These are phyloP conservation scores for Gisinianus flammeolus DNA, from an alignment of 2,888 invertebrate genomes.

Conservation along the genomic window DNA sequence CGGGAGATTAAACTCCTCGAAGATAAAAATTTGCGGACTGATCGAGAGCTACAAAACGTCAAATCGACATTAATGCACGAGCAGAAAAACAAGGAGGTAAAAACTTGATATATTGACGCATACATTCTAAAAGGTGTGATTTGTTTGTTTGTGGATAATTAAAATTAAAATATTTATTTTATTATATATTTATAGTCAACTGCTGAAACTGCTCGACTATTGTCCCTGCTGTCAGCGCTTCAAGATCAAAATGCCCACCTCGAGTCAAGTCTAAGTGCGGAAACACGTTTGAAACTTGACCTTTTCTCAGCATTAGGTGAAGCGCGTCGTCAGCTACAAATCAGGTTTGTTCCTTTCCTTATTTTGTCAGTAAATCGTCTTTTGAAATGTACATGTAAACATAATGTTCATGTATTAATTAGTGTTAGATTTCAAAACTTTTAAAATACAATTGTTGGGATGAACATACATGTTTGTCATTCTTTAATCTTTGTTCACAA, in stretches of 20 bases:
- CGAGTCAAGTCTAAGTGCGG: constrained; percentile 92
- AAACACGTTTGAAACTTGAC: constrained; percentile 97
- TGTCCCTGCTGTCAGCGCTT: constrained; percentile 79
- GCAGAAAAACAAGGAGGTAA: constrained; percentile 58
- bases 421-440: not conserved
- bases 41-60: constrained; percentile 58
- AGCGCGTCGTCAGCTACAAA: constrained; percentile 79
- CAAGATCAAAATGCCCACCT: constrained; percentile 91
- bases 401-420: not conserved
- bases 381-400: not conserved
- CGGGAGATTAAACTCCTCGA: constrained; percentile 54
- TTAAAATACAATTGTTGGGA: not conserved
- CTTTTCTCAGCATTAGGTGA: constrained; percentile 96
- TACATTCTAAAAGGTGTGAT: too few relatives aligned
- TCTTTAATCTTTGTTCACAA: not conserved
- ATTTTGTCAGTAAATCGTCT: not conserved
- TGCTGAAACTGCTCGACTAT: constrained; percentile 74
- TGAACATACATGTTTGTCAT: not conserved
- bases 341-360: constrained; percentile 44
- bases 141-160: not conserved
- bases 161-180: not conserved
- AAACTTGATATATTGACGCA: too few relatives aligned
- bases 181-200: constrained; percentile 39
- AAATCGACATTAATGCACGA: constrained; percentile 58
- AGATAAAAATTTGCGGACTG: constrained; percentile 56